A percentile compares a stretch with the other conserved stretches of the same genome.
These are phyloP conservation scores for Frankliniella intonsa DNA, from an alignment of 2,888 invertebrate species.

Conservation along the genomic window DNA sequence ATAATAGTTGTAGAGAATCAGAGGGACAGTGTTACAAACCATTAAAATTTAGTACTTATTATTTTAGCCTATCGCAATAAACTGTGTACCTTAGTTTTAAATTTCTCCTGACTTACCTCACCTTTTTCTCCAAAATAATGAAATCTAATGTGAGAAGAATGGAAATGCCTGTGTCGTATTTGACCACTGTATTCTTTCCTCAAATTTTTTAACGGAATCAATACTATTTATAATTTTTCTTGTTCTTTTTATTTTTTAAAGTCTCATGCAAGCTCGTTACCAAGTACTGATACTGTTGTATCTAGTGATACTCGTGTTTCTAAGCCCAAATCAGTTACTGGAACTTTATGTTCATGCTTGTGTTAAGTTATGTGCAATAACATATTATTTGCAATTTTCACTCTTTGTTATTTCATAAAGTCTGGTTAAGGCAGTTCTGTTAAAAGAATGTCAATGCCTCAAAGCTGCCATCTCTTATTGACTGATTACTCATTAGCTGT, in stretches of 20 bases:
- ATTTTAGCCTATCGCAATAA: background rate
- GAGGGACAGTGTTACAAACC: background rate
- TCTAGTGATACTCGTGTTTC: background rate
- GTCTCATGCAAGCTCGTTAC: slow-evolving; percentile 4
- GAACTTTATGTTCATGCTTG: background rate
- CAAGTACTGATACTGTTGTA: background rate
- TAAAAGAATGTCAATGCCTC: background rate
- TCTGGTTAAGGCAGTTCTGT: background rate
- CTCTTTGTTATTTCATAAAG: background rate
- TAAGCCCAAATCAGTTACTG: background rate
- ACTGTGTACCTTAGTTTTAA: background rate
- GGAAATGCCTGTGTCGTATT: background rate
- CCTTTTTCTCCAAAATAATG: background rate
- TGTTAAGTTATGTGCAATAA: background rate
- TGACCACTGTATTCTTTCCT: background rate
- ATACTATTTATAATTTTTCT: background rate
- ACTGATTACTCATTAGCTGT: slow-evolving; percentile 8
- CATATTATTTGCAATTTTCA: background rate
- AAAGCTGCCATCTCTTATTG: slow-evolving; percentile 3
- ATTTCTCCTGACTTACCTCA: background rate
- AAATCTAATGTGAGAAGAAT: background rate
- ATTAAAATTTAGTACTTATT: background rate
- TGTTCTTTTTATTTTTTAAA: background rate
- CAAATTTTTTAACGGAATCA: background rate
- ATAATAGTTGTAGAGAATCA: background rate